Base-by-base conservation (phyloP, 2,113 vertebrate species). In the Vimba vimba region DNA sequence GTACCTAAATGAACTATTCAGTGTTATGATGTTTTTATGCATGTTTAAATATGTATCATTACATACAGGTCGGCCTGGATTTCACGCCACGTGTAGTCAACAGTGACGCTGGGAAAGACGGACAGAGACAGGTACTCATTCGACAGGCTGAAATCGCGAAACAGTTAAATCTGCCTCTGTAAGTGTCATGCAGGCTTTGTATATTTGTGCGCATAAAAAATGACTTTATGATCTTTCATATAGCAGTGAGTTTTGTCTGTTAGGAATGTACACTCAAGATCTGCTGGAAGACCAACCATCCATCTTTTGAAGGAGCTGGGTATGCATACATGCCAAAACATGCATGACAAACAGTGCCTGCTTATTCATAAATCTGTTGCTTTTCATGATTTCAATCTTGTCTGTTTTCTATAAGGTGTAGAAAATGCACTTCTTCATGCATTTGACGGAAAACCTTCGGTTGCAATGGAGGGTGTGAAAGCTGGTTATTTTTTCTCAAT, bases 231-330 rank as follows among this genome's bases (percentile, higher is more conserved):
- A 47, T 21, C 9, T 33, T 17, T 27, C 73, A 84, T 71, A 25
- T 21, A 80, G 64, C 43, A 59, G 39, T 79, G 11, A 7, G 59
- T 71, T 57, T 52, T 91, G 52, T 91, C 88, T n/a, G 88, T 73
- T 93, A 99, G 98, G 92, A 99, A 99, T 92, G 97, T 99, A 36
- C 98, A 99, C 88, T 99, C 98, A 15, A 96, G 97, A 21, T 99
- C 98, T 88, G 98, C 98, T 85, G 98, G 98, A 93, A 94, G 97
- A 93, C 98, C 98, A 86, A 97, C 97, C 39, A 97, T 99, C 90
- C 96, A 94, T 71, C 97, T 99, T 73, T 91, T 99, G 84, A 96
- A 94, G 86, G 96, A 99, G 36, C 95, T 97, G 95, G 98, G 98
- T 99, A 93, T 81, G 55, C 57, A 79, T 83, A 33, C 39, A 79